Percentiles rank a stretch among this genome's conserved stretches.
Evolutionary conservation across 2,113 vertebrate species (phyloP).

Genomic region (Noturus placidus): DNA sequence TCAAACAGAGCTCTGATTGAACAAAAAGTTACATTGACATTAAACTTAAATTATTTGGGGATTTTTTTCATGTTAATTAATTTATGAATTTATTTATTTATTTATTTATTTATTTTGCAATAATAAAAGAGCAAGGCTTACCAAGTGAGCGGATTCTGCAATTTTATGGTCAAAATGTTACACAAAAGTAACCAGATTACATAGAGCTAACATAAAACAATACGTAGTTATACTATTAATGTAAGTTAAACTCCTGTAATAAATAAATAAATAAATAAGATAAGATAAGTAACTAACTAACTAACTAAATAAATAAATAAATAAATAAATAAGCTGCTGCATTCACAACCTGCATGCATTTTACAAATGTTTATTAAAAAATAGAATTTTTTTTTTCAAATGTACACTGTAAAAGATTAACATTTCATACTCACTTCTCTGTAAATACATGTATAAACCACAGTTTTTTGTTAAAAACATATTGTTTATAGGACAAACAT

Average conservation of each 20-base stretch:
- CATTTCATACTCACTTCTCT: background rate
- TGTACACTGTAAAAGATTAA: background rate
- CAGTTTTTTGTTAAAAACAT: background rate
- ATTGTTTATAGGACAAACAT: background rate
- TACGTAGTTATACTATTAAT: background rate
- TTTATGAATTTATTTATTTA: background rate
- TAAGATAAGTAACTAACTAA: too few relatives aligned
- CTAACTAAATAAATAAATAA: background rate
- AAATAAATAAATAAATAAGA: background rate
- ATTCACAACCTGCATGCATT: background rate
- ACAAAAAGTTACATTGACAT: background rate
- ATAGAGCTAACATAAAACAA: background rate
- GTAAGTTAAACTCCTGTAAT: background rate
- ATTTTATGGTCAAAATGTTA: background rate
- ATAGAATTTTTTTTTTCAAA: background rate
- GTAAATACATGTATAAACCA: background rate
- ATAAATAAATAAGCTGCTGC: too few relatives aligned
- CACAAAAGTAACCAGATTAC: background rate
- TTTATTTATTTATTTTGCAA: background rate
- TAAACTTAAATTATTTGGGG: background rate
- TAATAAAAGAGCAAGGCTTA: background rate
- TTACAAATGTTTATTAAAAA: background rate
- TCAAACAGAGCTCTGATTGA: background rate
- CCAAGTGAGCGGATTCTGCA: background rate
- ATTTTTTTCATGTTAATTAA: too few relatives aligned